These are phyloP conservation scores for Pogonognathellus flavescens DNA, from an alignment of 1,140 invertebrate genomes.

Conservation along the genomic window DNA sequence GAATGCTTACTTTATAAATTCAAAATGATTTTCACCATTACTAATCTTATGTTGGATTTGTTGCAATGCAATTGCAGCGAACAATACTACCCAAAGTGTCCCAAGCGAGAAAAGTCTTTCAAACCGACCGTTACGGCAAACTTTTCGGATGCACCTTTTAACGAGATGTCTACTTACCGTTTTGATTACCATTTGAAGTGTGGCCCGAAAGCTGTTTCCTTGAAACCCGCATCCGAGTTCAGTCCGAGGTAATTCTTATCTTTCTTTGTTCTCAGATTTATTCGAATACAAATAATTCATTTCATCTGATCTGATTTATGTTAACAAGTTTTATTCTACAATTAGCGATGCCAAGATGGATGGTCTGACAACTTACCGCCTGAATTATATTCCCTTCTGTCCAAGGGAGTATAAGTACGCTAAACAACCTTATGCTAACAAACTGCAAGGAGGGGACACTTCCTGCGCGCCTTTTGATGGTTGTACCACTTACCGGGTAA, in stretches of 20 bases:
- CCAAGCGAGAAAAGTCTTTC: background rate
- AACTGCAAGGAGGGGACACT: conserved; percentile 25
- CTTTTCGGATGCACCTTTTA: conserved; percentile 13
- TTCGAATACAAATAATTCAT: too few species aligned
- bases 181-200: conserved; percentile 57
- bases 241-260: conserved; percentile 22
- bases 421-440: conserved; percentile 51
- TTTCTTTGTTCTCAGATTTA: too few species aligned
- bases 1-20: too few species aligned
- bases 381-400: conserved; percentile 59
- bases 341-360: conserved; percentile 56
- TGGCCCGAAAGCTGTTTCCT: conserved; percentile 35
- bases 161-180: conserved; percentile 54
- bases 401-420: conserved; percentile 49
- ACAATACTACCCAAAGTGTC: conserved; percentile 49
- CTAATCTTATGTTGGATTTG: too few species aligned
- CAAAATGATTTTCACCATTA: too few species aligned
- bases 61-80: background rate
- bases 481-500: conserved; percentile 60
- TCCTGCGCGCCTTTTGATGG: conserved; percentile 60
- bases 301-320: background rate
- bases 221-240: conserved; percentile 59
- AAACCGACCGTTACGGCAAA: conserved; percentile 47
- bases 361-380: conserved; percentile 57
- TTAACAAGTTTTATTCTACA: background rate